Evolutionary conservation across 2,888 invertebrate genomes (phyloP), one percentile per base, ranked within the genome.

Genomic region (Acrocera orbiculus): DNA sequence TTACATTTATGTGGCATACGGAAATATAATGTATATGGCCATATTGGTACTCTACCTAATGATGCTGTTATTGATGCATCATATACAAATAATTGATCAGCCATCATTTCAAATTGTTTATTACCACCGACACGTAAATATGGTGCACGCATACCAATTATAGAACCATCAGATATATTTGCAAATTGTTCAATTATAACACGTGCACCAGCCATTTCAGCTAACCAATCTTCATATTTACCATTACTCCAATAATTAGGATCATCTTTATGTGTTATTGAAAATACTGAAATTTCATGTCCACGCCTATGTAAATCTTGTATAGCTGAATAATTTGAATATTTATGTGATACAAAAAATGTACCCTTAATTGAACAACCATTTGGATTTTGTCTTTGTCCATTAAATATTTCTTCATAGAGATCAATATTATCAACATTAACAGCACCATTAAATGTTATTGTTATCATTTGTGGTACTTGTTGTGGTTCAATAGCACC

Each of bases 21-120:
- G 76, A 87, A 92, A 66, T 93, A 92, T 16, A 95, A 65, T 3
- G 93, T 93, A 66, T 93, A 95, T 1, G 95, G 95, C 93, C 93
- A 95, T 56, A 87, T 83, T 32, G 90, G 90, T 16, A 87, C 86
- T 30, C 86, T 77, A 22, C 79, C 72, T 35, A 87, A 66, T 1
- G 87, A 82, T 16, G 89, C 89, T 2, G 87, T 87, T 52, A 93
- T 89, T 9, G 90, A 89, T 16, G 90, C 86, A 55, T 93, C 93
- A 56, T 92, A 93, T 6, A 83, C 78, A 58, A 90, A 90, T 63
- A 82, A 86, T 56, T 90, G 85, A 59, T 90, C 87, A 35, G 81
- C 76, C 90, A 93, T 90, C 89, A 92, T 92, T 61, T 87, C 83
- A 57, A 92, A 93, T 64, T 90, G 89, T 49, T 77, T 86, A 66